A percentile compares a stretch with the other conserved stretches of the same genome.
phyloP scores from a whole-genome alignment of 1,140 invertebrate genomes.

The Drosophila chauvacae region DNA sequence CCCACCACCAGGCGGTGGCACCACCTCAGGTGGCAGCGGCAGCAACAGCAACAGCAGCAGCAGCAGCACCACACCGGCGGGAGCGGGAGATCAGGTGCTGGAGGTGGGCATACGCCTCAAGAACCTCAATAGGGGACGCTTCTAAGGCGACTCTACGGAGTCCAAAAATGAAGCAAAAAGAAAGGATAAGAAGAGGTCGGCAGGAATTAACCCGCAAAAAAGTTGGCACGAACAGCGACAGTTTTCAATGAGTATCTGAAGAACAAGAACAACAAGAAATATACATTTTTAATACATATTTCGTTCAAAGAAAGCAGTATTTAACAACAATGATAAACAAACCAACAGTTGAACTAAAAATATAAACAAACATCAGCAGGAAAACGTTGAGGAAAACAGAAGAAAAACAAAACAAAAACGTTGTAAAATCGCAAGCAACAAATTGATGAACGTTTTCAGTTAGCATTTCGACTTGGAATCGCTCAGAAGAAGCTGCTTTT shows the following conservation, averaged over 20 bases:
- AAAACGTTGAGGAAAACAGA: too few species aligned
- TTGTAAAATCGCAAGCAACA: background rate
- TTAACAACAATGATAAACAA: background rate
- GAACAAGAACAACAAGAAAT: background rate
- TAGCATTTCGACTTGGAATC: background rate
- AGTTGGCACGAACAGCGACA: background rate
- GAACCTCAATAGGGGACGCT: constrained; percentile 75
- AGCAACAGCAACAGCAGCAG: constrained; percentile 42
- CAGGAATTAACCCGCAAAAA: background rate
- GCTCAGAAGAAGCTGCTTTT: background rate
- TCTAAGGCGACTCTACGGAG: constrained; percentile 9
- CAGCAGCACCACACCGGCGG: constrained; percentile 17
- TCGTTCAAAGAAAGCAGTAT: constrained; percentile 7
- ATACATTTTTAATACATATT: background rate
- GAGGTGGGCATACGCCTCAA: constrained; percentile 83
- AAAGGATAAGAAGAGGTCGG: too few species aligned
- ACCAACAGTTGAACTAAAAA: background rate
- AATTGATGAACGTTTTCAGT: background rate
- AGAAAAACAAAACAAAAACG: background rate
- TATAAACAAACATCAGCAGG: background rate
- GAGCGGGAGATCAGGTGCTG: constrained; percentile 68
- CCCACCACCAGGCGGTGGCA: background rate
- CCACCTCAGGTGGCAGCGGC: constrained; percentile 6
- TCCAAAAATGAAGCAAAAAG: background rate
- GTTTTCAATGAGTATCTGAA: background rate